Evolutionary conservation across 2,113 vertebrate genomes (phyloP).

Genomic region (Neotoma lepida): DNA sequence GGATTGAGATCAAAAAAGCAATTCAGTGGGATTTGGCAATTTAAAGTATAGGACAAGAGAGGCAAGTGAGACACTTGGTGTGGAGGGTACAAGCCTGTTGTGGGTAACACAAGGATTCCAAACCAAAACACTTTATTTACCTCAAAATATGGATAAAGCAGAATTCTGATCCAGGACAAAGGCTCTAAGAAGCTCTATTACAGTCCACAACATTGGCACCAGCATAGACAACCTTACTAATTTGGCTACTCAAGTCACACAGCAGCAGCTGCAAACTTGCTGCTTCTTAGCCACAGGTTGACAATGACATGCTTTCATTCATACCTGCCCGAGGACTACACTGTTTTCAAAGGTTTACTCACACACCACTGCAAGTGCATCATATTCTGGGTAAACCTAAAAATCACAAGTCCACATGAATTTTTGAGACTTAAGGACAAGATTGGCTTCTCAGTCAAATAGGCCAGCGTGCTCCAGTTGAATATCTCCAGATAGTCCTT

Average conservation of each 20-base stretch:
- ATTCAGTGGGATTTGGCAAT: slow-evolving; percentile 59
- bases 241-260: slow-evolving; percentile 27
- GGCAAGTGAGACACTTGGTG: slow-evolving; percentile 62
- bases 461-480: slow-evolving; percentile 70
- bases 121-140: slow-evolving; percentile 46
- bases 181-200: slow-evolving; percentile 19
- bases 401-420: slow-evolving; percentile 70
- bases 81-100: slow-evolving; percentile 47
- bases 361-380: slow-evolving; percentile 70
- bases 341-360: slow-evolving; percentile 78
- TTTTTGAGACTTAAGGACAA: slow-evolving; percentile 75
- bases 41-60: slow-evolving; percentile 66
- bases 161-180: slow-evolving; percentile 39
- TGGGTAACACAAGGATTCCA: not conserved
- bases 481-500: slow-evolving; percentile 72
- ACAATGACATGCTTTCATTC: slow-evolving; percentile 53
- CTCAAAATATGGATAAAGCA: slow-evolving; percentile 24
- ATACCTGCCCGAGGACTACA: slow-evolving; percentile 76
- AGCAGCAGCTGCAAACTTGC: not conserved
- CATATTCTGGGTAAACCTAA: slow-evolving; percentile 69
- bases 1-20: slow-evolving; percentile 75
- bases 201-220: not conserved
- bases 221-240: slow-evolving; percentile 50
- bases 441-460: slow-evolving; percentile 74
- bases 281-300: slow-evolving; percentile 59